Evolutionary conservation across 2,888 invertebrate genomes (phyloP).

Genomic region (Steinernema carpocapsae): DNA sequence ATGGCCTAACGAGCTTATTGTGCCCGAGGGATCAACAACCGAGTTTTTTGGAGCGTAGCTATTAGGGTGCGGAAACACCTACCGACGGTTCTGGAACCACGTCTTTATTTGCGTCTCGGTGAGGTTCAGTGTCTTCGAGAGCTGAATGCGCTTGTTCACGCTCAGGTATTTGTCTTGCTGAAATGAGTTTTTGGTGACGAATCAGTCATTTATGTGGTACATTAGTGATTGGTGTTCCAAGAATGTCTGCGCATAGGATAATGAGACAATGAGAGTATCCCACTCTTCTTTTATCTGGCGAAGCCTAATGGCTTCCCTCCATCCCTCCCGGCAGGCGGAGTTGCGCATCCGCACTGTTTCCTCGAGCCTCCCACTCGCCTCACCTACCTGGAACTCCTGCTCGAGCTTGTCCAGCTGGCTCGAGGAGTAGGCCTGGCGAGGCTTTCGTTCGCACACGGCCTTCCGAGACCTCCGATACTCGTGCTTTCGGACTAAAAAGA

Average conservation of each 20-base stretch:
- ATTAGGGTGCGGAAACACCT: conserved; percentile 31
- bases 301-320: background rate
- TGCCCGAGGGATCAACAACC: background rate
- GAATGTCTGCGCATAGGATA: background rate
- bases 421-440: conserved; percentile 92
- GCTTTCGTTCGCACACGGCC: conserved; percentile 88
- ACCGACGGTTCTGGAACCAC: conserved; percentile 88
- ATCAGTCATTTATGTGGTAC: background rate
- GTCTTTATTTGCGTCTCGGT: conserved; percentile 96
- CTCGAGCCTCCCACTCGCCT: background rate
- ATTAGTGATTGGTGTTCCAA: background rate
- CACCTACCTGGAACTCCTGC: conserved; percentile 83
- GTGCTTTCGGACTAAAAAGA: conserved; percentile 75
- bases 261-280: background rate
- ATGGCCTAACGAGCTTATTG: conserved; percentile 2
- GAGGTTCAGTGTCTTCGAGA: conserved; percentile 84
- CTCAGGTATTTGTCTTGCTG: conserved; percentile 90
- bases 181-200: conserved; percentile 40
- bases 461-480: conserved; percentile 82
- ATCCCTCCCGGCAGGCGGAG: too few species aligned
- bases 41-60: background rate
- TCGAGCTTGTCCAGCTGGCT: conserved; percentile 89
- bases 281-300: background rate
- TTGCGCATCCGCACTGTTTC: background rate
- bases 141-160: conserved; percentile 90